phyloP scores from a whole-genome alignment of 2,888 invertebrate genomes.

The Gymnoscelis rufifasciata region DNA sequence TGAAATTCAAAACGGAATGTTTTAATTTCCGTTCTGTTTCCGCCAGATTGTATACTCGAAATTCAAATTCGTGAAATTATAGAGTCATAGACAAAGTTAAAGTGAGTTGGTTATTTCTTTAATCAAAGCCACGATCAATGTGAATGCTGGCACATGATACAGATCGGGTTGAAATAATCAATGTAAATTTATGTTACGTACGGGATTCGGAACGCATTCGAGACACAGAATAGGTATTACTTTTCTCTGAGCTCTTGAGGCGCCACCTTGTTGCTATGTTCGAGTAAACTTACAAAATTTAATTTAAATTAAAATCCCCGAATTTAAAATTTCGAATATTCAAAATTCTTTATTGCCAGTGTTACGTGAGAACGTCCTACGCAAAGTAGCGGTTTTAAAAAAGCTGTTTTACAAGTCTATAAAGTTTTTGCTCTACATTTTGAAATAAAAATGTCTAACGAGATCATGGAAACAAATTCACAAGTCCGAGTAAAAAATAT shows the following conservation, averaged over 20 bases:
- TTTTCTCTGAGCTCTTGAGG: conserved; percentile 12
- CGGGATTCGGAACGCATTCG: conserved; percentile 35
- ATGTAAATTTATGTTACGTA: conserved; percentile 51
- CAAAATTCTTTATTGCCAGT: conserved; percentile 12
- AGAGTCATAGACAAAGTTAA: conserved; percentile 22
- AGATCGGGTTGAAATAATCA: conserved; percentile 54
- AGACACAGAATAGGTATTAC: conserved; percentile 5
- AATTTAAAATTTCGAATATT: conserved; percentile 17
- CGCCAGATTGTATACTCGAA: conserved; percentile 22
- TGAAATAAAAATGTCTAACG: conserved; percentile 1
- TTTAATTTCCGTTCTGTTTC: conserved; percentile 23
- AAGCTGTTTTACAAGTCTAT: conserved; percentile 8
- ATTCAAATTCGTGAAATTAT: conserved; percentile 24
- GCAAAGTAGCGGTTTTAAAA: conserved; percentile 8
- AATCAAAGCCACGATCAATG: conserved; percentile 51
- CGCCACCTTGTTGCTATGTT: conserved; percentile 25
- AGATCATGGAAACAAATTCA: conserved; percentile 1
- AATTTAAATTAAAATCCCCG: background rate
- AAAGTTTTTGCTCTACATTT: conserved; percentile 10
- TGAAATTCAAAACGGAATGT: conserved; percentile 24
- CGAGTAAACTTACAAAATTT: conserved; percentile 9
- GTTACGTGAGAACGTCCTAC: conserved; percentile 17
- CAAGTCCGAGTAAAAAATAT: background rate
- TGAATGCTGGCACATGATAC: conserved; percentile 48
- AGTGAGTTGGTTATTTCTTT: conserved; percentile 30